Evolutionary conservation across 2,888 invertebrate genomes (phyloP).

Genomic region (Polylopha cassiicola): DNA sequence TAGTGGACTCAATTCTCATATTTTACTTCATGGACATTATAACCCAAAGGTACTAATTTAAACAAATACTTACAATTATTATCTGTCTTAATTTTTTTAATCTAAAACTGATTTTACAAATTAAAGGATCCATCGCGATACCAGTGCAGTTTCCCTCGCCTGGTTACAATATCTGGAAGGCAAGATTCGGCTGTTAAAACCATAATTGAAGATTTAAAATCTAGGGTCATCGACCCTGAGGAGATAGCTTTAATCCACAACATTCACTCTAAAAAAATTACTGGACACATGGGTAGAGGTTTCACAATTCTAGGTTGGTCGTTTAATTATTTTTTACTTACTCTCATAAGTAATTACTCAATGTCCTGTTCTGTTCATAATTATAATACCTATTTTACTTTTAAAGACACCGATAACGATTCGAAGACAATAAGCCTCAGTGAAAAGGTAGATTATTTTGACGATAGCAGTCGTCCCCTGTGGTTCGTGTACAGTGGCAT

Average conservation of each 20-base stretch:
- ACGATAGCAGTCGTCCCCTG: constrained; percentile 51
- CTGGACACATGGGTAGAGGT: constrained; percentile 78
- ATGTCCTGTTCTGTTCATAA: not conserved
- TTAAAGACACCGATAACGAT: constrained; percentile 25
- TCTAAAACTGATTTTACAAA: not conserved
- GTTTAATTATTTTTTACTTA: not conserved
- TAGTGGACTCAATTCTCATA: constrained; percentile 47
- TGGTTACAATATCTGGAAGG: constrained; percentile 70
- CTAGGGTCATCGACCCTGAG: constrained; percentile 44
- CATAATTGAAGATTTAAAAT: constrained; percentile 34
- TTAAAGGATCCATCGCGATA: constrained; percentile 6
- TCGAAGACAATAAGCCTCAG: constrained; percentile 15
- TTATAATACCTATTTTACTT: constrained; percentile 15
- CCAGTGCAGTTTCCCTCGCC: constrained; percentile 39
- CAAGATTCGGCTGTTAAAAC: constrained; percentile 51
- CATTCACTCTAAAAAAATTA: constrained; percentile 50
- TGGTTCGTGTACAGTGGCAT: constrained; percentile 81
- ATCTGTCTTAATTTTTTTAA: no score
- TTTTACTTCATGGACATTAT: constrained; percentile 40
- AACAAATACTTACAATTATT: no score
- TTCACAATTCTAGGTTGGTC: constrained; percentile 56
- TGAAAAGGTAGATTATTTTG: constrained; percentile 22
- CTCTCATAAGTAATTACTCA: not conserved
- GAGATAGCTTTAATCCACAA: constrained; percentile 52
- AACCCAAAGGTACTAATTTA: constrained; percentile 42